A percentile compares a stretch with the other conserved stretches of the same genome.
phyloP scores from a whole-genome alignment of 2,797 vertebrate species.

The Poecilia picta region DNA sequence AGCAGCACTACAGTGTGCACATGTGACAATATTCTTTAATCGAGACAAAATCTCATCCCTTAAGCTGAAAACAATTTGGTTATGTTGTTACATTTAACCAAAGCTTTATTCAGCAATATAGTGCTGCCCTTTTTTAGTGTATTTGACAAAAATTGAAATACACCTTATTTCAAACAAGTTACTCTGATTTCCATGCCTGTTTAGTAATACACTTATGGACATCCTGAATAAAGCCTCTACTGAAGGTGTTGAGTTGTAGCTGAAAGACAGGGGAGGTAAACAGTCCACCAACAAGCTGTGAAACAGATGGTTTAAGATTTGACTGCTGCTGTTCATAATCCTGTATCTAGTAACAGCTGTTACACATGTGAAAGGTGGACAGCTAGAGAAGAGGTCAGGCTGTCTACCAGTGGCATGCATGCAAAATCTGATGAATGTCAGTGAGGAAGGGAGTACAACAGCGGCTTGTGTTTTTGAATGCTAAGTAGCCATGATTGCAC shows the following conservation, averaged over 20 bases:
- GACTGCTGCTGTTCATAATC: conserved; percentile 59
- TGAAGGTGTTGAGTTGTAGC: conserved; percentile 31
- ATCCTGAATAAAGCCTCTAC: conserved; percentile 33
- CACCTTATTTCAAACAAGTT: neutral
- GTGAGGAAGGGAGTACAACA: conserved; percentile 2
- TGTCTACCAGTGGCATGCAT: conserved; percentile 9
- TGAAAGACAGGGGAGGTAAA: conserved; percentile 51
- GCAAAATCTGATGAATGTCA: conserved; percentile 12
- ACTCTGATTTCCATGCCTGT: neutral
- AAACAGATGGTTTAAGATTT: conserved; percentile 65
- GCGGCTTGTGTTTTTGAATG: conserved; percentile 13
- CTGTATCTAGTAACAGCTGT: conserved; percentile 54
- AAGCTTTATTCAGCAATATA: neutral
- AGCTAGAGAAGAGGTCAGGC: conserved; percentile 4
- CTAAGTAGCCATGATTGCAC: conserved; percentile 5
- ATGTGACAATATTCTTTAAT: neutral
- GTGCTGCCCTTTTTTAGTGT: neutral
- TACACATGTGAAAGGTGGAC: conserved; percentile 35
- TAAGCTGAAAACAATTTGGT: neutral
- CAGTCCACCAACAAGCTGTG: conserved; percentile 55
- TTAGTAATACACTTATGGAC: conserved; percentile 7
- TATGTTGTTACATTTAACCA: neutral
- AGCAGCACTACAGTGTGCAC: neutral
- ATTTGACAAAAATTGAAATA: neutral
- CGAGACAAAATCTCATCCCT: neutral